These are phyloP conservation scores for Balearica regulorum DNA, from an alignment of 2,797 vertebrate species.

Conservation along the genomic window DNA sequence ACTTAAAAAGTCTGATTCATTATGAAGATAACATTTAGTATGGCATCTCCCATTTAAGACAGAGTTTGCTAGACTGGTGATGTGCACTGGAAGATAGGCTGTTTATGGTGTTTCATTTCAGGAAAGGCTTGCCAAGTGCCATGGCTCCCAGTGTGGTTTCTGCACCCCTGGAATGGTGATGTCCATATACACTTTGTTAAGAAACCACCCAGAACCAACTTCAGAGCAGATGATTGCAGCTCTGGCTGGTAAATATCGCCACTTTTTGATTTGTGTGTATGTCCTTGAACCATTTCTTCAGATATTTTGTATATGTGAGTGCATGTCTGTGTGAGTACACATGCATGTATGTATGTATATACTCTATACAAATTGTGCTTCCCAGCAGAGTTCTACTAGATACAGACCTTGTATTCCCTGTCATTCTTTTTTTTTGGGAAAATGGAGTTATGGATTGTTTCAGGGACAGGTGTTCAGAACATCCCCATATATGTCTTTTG, in stretches of 20 bases:
- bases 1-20: background rate
- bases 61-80: slow-evolving; percentile 72
- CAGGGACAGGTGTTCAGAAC: background rate
- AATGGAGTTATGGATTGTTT: background rate
- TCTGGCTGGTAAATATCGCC: slow-evolving; percentile 77
- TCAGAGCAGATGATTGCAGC: slow-evolving; percentile 80
- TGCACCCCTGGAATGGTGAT: slow-evolving; percentile 95
- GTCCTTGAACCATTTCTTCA: background rate
- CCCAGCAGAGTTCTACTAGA: background rate
- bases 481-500: background rate
- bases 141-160: slow-evolving; percentile 92
- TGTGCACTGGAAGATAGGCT: slow-evolving; percentile 60
- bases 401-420: background rate
- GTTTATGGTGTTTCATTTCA: slow-evolving; percentile 66
- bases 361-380: background rate
- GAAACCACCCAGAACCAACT: slow-evolving; percentile 82
- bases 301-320: background rate
- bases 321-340: background rate
- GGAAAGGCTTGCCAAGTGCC: slow-evolving; percentile 88
- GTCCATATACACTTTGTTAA: slow-evolving; percentile 88
- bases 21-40: background rate
- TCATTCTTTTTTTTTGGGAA: background rate
- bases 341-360: background rate
- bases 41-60: background rate
- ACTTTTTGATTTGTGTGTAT: background rate